Evolutionary conservation across 2,113 vertebrate species (phyloP).

Genomic region (Paradoxurus hermaphroditus): DNA sequence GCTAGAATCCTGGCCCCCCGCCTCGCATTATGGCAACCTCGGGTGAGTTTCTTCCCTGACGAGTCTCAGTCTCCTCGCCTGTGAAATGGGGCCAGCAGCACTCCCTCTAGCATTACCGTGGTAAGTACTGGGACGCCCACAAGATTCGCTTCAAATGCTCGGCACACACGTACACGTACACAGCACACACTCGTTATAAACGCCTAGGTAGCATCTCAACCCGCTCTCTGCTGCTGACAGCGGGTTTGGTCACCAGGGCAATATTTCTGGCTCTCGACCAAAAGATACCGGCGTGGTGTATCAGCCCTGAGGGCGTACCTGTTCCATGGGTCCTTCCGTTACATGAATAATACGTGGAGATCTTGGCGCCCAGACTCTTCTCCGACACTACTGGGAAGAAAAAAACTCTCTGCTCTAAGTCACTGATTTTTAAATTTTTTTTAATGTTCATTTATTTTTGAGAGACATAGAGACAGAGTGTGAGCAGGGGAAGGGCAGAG

Average conservation of each 20-base stretch:
- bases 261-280: not conserved
- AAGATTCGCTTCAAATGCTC: not conserved
- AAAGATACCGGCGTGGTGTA: not conserved
- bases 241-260: not conserved
- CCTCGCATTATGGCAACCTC: not conserved
- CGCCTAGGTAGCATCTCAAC: not conserved
- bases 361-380: not conserved
- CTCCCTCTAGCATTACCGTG: not conserved
- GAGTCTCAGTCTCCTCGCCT: not conserved
- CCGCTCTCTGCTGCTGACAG: not conserved
- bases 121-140: not conserved
- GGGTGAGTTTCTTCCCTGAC: not conserved
- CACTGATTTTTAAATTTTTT: too few species aligned
- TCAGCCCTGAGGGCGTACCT: not conserved
- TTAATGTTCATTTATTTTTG: too few species aligned
- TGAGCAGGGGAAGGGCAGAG: too few species aligned
- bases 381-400: too few species aligned
- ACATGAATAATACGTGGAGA: not conserved
- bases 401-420: not conserved
- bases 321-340: not conserved
- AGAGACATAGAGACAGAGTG: too few species aligned
- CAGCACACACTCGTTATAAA: not conserved
- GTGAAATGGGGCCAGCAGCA: not conserved
- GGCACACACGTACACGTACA: not conserved
- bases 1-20: not conserved